These are phyloP conservation scores for Pseudomyrmex dendroicus DNA, from an alignment of 1,140 invertebrate species.

Conservation along the genomic window DNA sequence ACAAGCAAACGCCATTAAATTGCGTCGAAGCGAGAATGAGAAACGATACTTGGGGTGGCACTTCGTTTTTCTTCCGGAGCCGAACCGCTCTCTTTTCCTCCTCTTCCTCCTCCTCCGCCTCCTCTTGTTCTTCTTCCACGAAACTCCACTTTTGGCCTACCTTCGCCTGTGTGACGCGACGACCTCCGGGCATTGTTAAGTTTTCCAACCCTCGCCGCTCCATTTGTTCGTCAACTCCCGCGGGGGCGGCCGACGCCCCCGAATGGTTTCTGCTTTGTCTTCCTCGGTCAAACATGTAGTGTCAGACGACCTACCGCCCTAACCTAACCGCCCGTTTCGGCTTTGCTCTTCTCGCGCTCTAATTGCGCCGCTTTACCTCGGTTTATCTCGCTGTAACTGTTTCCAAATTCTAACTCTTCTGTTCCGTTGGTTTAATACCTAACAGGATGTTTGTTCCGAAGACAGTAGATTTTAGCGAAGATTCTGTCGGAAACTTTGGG, in stretches of 20 bases:
- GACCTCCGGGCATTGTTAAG: conserved; percentile 79
- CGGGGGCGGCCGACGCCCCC: conserved; percentile 35
- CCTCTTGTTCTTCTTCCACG: conserved; percentile 9
- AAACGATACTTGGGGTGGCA: conserved; percentile 78
- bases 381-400: conserved; percentile 53
- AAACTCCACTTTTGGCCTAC: conserved; percentile 37
- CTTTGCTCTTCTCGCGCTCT: conserved; percentile 51
- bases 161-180: conserved; percentile 61
- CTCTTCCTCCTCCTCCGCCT: conserved; percentile 62
- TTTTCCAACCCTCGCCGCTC: conserved; percentile 66
- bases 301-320: conserved; percentile 37
- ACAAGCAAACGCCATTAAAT: conserved; percentile 48
- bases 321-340: conserved; percentile 23
- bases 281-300: conserved; percentile 67
- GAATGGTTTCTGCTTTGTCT: conserved; percentile 72
- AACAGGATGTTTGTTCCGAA: neutral
- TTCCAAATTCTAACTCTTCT: conserved; percentile 34
- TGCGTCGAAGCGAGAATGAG: conserved; percentile 65
- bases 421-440: conserved; percentile 21
- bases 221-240: conserved; percentile 56
- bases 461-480: neutral
- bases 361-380: conserved; percentile 41
- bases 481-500: neutral
- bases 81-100: conserved; percentile 62
- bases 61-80: conserved; percentile 59